These are phyloP conservation scores for Fragum whitleyi DNA, from an alignment of 2,888 invertebrate species.

Conservation along the genomic window DNA sequence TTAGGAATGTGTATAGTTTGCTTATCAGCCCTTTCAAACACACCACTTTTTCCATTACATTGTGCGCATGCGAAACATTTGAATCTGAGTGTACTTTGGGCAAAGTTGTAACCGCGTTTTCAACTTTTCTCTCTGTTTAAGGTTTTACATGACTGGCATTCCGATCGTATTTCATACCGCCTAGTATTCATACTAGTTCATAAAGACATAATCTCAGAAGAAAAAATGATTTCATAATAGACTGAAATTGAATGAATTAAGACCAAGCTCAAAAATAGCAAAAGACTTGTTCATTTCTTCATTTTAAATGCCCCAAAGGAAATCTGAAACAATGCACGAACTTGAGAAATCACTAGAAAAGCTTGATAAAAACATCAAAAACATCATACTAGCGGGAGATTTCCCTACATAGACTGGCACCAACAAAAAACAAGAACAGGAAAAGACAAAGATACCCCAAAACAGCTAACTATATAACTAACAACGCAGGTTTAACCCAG, in stretches of 20 bases:
- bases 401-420: constrained; percentile 28
- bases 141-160: no score
- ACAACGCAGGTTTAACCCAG: constrained; percentile 29
- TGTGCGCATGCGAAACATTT: no score
- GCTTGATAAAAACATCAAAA: neutral
- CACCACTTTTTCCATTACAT: no score
- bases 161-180: no score
- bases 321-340: constrained; percentile 15
- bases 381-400: constrained; percentile 35
- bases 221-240: constrained; percentile 47
- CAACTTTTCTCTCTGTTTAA: no score
- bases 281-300: constrained; percentile 41
- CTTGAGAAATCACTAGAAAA: constrained; percentile 32
- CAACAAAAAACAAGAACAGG: constrained; percentile 11
- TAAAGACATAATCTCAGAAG: constrained; percentile 35
- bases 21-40: no score
- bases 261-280: constrained; percentile 38
- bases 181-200: constrained; percentile 49
- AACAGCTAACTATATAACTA: constrained; percentile 29
- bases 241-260: constrained; percentile 54
- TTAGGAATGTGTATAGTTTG: no score
- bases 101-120: no score
- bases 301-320: constrained; percentile 52
- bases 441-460: constrained; percentile 24
- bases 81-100: no score